phyloP scores from a whole-genome alignment of 1,140 invertebrate species.

The Colletes latitarsis region DNA sequence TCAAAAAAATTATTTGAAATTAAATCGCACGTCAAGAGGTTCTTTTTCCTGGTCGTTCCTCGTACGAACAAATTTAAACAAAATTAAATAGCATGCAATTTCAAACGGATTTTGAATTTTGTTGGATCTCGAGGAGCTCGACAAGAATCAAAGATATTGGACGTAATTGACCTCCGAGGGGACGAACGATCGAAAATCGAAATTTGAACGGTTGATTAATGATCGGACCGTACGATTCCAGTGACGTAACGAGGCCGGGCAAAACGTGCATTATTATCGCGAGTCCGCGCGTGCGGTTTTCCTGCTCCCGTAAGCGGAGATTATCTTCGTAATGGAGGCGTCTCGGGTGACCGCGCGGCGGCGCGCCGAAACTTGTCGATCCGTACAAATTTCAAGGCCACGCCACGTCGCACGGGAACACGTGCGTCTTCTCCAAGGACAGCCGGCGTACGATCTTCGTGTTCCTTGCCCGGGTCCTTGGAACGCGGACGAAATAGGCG shows the following conservation, averaged over 20 bases:
- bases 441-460: conserved; percentile 34
- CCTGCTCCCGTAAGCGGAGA: conserved; percentile 12
- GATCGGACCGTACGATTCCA: not conserved
- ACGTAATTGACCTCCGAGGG: not conserved
- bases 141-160: too few relatives aligned
- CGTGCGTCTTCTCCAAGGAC: conserved; percentile 45
- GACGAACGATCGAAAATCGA: too few relatives aligned
- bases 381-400: conserved; percentile 48
- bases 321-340: conserved; percentile 11
- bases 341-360: conserved; percentile 1
- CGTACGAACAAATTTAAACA: too few relatives aligned
- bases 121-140: too few relatives aligned
- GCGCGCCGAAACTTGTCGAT: conserved; percentile 41
- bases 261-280: conserved; percentile 8
- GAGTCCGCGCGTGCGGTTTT: not conserved
- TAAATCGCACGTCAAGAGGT: too few relatives aligned
- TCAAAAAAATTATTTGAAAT: too few relatives aligned
- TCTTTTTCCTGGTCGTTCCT: too few relatives aligned
- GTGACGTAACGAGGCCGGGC: not conserved
- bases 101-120: too few relatives aligned
- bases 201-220: not conserved
- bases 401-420: conserved; percentile 23
- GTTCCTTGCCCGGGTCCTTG: conserved; percentile 31
- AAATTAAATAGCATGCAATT: too few relatives aligned
- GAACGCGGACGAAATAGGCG: conserved; percentile 13